A percentile compares a stretch with the other conserved stretches of the same genome.
Evolutionary conservation across 2,113 vertebrate species (phyloP).

Genomic region (Malurus alboscapulatus): DNA sequence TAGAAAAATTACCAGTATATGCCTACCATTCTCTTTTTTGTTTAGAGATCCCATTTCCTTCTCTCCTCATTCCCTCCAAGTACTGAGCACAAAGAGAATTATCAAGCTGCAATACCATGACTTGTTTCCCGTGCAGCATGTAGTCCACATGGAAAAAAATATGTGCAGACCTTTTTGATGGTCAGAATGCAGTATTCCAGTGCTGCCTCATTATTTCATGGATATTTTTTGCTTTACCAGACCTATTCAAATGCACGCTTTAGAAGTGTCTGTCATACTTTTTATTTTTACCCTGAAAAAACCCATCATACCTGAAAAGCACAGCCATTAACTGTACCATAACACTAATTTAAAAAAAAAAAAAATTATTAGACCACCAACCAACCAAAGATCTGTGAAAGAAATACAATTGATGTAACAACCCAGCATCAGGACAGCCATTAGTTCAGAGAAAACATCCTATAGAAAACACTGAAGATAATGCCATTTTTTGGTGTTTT

Average conservation of each 20-base stretch:
- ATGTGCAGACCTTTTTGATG: background rate
- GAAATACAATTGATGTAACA: background rate
- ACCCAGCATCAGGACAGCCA: background rate
- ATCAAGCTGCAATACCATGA: background rate
- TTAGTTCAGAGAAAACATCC: background rate
- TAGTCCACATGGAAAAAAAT: background rate
- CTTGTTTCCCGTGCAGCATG: background rate
- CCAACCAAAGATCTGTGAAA: background rate
- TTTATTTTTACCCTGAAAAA: background rate
- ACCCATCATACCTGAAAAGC: background rate
- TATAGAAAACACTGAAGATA: background rate
- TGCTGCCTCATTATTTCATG: slow-evolving; percentile 3
- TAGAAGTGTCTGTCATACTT: background rate
- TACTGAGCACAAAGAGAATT: background rate
- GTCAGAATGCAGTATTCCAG: background rate
- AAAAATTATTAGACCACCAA: background rate
- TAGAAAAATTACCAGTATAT: background rate
- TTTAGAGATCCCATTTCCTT: background rate
- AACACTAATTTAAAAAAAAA: background rate
- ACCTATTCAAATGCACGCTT: background rate
- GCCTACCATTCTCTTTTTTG: background rate
- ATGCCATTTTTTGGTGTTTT: background rate
- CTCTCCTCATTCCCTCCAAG: background rate
- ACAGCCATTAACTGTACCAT: background rate
- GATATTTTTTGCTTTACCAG: background rate